Evolutionary conservation across 2,113 vertebrate genomes (phyloP).

Genomic region (Peucedramus taeniatus): DNA sequence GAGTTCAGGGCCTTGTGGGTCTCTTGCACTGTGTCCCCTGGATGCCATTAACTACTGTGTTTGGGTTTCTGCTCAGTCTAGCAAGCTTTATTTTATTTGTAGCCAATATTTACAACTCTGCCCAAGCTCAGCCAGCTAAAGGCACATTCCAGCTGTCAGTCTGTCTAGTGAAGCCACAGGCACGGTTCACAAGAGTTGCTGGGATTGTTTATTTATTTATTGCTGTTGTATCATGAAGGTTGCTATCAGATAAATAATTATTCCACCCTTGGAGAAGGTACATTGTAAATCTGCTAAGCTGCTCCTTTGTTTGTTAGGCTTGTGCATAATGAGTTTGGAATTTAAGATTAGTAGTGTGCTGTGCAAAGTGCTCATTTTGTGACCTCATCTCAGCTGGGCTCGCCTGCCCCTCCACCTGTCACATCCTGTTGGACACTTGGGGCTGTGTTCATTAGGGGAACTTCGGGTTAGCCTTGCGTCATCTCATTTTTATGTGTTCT

Average conservation of each 20-base stretch:
- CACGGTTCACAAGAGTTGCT: neutral
- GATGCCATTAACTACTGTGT: neutral
- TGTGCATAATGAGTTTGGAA: conserved; percentile 51
- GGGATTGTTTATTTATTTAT: conserved; percentile 18
- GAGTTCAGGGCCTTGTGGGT: neutral
- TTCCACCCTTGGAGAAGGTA: conserved; percentile 15
- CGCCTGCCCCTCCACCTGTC: conserved; percentile 36
- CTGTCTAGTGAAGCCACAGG: neutral
- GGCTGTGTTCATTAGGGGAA: conserved; percentile 14
- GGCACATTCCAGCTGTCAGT: neutral
- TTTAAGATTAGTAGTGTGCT: conserved; percentile 32
- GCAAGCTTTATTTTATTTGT: neutral
- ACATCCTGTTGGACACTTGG: conserved; percentile 48
- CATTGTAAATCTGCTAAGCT: conserved; percentile 13
- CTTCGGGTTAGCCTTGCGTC: conserved; percentile 2
- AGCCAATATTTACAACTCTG: neutral
- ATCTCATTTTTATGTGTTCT: conserved; percentile 11
- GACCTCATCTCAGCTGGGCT: conserved; percentile 20
- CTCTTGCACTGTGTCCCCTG: neutral
- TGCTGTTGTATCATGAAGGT: neutral
- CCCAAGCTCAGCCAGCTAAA: neutral
- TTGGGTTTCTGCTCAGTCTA: conserved; percentile 1
- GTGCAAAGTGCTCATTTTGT: conserved; percentile 20
- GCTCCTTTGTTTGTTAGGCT: conserved; percentile 42
- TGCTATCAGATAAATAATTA: conserved; percentile 39